A percentile compares a stretch with the other conserved stretches of the same genome.
phyloP scores from a whole-genome alignment of 1,140 invertebrate genomes.

The Bombus consobrinus region DNA sequence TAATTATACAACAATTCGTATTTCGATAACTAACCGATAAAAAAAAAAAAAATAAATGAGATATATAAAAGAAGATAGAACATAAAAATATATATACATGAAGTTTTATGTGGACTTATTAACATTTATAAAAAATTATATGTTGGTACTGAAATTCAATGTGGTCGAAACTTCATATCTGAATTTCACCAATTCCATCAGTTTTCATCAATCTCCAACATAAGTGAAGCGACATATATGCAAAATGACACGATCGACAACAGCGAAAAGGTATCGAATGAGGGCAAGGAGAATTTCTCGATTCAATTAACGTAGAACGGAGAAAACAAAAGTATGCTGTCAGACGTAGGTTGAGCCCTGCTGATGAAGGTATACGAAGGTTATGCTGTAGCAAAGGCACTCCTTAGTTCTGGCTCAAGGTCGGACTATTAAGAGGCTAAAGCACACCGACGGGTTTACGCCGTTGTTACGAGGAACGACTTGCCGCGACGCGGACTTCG shows the following conservation, averaged over 20 bases:
- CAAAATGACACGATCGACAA: neutral
- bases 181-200: too few species aligned
- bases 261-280: neutral
- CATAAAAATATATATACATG: neutral
- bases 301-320: slow-evolving; percentile 24
- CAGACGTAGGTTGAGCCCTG: slow-evolving; percentile 31
- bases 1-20: neutral
- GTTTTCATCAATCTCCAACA: too few species aligned
- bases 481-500: slow-evolving; percentile 11
- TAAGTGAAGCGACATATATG: neutral
- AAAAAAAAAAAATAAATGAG: neutral
- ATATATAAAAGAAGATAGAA: neutral
- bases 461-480: slow-evolving; percentile 39
- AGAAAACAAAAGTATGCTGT: slow-evolving; percentile 35
- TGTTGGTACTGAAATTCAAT: neutral
- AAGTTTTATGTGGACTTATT: neutral
- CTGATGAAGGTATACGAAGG: slow-evolving; percentile 60
- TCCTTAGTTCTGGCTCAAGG: slow-evolving; percentile 63
- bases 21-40: neutral
- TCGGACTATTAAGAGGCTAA: slow-evolving; percentile 58
- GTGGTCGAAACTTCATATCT: neutral
- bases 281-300: neutral
- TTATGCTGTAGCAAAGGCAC: slow-evolving; percentile 54
- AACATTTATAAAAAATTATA: neutral
- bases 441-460: slow-evolving; percentile 59